Evolutionary conservation across 2,797 vertebrate genomes (phyloP).

Genomic region (Microctenopoma stevenorrisi): DNA sequence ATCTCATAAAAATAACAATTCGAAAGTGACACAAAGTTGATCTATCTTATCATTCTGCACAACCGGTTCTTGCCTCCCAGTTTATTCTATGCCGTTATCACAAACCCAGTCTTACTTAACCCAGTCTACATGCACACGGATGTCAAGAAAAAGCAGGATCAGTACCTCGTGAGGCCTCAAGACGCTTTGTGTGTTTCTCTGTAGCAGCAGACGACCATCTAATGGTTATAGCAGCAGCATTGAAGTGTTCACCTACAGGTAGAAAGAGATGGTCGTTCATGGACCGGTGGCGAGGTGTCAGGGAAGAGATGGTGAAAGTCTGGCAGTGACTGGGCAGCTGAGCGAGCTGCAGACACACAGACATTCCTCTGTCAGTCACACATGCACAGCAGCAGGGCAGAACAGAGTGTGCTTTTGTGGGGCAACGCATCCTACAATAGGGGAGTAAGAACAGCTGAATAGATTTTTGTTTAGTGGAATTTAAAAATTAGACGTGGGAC

Average conservation of each 20-base stretch:
- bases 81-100: neutral
- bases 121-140: no score
- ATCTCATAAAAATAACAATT: neutral
- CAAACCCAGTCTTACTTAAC: no score
- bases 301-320: neutral
- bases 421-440: conserved; percentile 14
- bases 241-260: conserved; percentile 14
- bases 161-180: neutral
- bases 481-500: neutral
- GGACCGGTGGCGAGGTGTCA: conserved; percentile 29
- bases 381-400: conserved; percentile 21
- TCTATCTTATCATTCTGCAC: neutral
- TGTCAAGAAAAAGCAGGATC: no score
- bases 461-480: conserved; percentile 20
- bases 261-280: conserved; percentile 18
- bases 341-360: neutral
- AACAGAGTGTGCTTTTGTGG: conserved; percentile 56
- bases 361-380: conserved; percentile 53
- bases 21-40: neutral
- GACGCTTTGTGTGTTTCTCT: neutral
- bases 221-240: neutral
- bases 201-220: no score
- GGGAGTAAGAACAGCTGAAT: conserved; percentile 6
- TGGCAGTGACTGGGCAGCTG: conserved; percentile 2
- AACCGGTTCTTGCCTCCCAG: neutral